Percentiles rank a stretch among this genome's conserved stretches.
Evolutionary conservation across 2,888 invertebrate species (phyloP).

Genomic region (Cheiracanthium punctorium): DNA sequence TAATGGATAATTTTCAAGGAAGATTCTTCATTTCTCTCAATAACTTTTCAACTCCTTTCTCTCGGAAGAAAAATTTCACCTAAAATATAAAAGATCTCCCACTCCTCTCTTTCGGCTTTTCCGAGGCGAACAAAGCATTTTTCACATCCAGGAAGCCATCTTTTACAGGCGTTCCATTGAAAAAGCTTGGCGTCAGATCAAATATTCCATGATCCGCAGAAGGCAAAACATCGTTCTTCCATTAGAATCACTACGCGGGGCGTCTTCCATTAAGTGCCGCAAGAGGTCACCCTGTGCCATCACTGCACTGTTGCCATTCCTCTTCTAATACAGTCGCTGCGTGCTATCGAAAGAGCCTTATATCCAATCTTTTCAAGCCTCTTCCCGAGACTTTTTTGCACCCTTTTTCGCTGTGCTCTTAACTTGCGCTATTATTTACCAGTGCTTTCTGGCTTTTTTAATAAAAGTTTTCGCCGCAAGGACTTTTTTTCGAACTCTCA

Average conservation of each 20-base stretch:
- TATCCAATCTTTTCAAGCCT: constrained; percentile 43
- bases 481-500: neutral
- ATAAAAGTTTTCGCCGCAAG: neutral
- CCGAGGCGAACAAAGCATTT: constrained; percentile 50
- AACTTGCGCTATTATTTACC: constrained; percentile 15
- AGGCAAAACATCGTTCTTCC: constrained; percentile 66
- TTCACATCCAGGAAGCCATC: constrained; percentile 51
- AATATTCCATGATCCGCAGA: constrained; percentile 68
- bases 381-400: constrained; percentile 26
- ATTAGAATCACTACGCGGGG: constrained; percentile 63
- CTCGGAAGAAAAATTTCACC: neutral
- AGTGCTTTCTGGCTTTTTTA: neutral
- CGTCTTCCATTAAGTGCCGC: constrained; percentile 67
- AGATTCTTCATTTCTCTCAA: neutral
- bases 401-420: constrained; percentile 4
- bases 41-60: neutral
- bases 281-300: constrained; percentile 67
- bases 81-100: neutral
- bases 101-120: neutral
- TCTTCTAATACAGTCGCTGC: constrained; percentile 31
- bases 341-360: constrained; percentile 22
- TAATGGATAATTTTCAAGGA: neutral
- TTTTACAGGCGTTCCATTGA: constrained; percentile 35
- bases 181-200: constrained; percentile 57
- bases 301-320: constrained; percentile 38